Evolutionary conservation across 2,113 vertebrate species (phyloP), one percentile per base, ranked within the genome.

Genomic region (Sphaerodactylus townsendi): DNA sequence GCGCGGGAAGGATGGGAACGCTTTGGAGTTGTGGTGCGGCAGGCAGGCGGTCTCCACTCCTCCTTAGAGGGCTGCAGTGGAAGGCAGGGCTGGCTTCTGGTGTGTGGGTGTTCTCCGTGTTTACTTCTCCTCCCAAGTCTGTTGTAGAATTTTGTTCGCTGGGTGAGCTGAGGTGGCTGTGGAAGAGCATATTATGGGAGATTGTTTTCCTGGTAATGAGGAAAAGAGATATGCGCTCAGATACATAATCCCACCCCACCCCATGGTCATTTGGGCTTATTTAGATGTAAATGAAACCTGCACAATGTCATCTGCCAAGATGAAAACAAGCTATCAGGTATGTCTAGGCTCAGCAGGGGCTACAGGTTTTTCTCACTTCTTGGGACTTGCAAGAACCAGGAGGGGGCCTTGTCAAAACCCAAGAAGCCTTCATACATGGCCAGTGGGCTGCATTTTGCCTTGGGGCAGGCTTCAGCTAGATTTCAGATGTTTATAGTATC

Each of bases 1-100:
- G 50, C 78, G n/a, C 11, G 14, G 9, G 0, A 0, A 11, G 69
- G 64, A 79, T n/a, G 14, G 1, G 44, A 37, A 21, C 62, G 9
- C 17, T 48, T 17, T 30, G 59, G 14, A 66, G 33, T 30, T 0
- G 41, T 69, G 33, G n/a, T 19, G 19, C 33, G n/a, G 13, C 41
- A 0, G 30, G 35, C 11, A 28, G 53, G 53, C 44, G 53, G 7
- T 2, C n/a, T 1, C 74, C 70, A 8, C 5, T 5, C 4, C 4
- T 3, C 19, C 11, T 75, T 0, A 0, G 6, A 41, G 72, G 72
- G 56, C 64, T 79, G 48, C 71, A 72, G 78, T 8, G 44, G 17
- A 35, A 59, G 13, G 1, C 74, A 35, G 33, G 59, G 72, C 5
- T 2, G 14, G 21, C 56, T 77, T 76, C 19, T 17, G 75, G 33